Base-by-base conservation (phyloP, 2,113 vertebrate species). In the Cairina moschata region DNA sequence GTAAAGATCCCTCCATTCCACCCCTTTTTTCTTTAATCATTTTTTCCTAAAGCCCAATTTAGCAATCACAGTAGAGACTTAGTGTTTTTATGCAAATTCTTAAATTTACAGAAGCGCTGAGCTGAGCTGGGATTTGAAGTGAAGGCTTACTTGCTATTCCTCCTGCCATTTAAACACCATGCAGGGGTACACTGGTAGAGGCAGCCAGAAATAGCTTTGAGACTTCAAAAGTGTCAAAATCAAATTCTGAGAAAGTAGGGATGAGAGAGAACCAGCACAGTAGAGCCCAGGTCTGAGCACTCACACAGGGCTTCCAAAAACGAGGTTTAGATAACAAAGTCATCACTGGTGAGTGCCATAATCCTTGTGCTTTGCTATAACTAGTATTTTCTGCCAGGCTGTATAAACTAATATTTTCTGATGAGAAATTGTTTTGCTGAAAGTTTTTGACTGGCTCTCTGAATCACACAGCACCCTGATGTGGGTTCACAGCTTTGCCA, bases 71-170 rank as follows among this genome's bases (percentile, higher is more conserved):
- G 91, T 23, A 92, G 59, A 88, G 82, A 42, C 59, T 83, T 54
- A 79, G 46, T 80, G 59, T 34, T 83, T 95, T 93, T 38, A 88
- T 90, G 90, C 38, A 87, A 88, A 95, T 95, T 83, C 56, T 94
- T 62, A n/a, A 88, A 94, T 93, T 85, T 83, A 90, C 87, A 80
- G 72, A 90, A 94, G 65, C 52, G 65, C 88, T 66, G 93, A 93
- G 83, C 76, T 88, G 78, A 94, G 56, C 38, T 59, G 78, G 50
- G 68, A 85, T 93, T 94, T 86, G 72, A 83, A 83, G 55, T 1
- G 46, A 95, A 85, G 72, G 55, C 26, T 96, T 91, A 83, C 52
- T 88, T 80, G 63, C 79, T 94, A 6, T 94, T 88, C 31, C 75
- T 88, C 75, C 82, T 93, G 91, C 82, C 68, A 34, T 86, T 90